Conservation (phyloP, 2,797 vertebrate species). For the Lophius americanus region DNA sequence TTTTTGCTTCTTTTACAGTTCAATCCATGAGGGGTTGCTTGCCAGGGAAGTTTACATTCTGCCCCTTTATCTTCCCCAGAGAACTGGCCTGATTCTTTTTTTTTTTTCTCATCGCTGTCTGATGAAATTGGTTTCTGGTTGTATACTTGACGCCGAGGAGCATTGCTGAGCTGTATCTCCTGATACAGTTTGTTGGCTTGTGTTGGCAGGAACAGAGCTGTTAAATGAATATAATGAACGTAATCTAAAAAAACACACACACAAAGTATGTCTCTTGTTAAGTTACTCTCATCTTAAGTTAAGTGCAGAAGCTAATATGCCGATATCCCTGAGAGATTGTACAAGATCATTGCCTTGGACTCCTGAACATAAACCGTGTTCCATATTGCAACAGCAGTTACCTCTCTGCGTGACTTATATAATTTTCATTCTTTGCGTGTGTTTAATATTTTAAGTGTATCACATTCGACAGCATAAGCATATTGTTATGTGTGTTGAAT, state of each 20-base stretch:
- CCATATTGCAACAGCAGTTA: conserved; percentile 13
- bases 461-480: not conserved
- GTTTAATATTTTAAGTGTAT: not conserved
- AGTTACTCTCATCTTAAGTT: conserved; percentile 72
- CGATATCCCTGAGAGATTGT: conserved; percentile 51
- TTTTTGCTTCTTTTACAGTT: conserved; percentile 71
- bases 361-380: conserved; percentile 40
- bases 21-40: conserved; percentile 72
- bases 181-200: conserved; percentile 71
- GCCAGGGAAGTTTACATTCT: conserved; percentile 80
- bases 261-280: conserved; percentile 48
- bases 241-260: conserved; percentile 17
- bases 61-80: conserved; percentile 75
- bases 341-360: conserved; percentile 58
- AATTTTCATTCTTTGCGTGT: not conserved
- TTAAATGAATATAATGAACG: conserved; percentile 48
- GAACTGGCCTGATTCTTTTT: conserved; percentile 78
- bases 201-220: conserved; percentile 51
- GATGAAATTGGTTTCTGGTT: conserved; percentile 78
- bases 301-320: conserved; percentile 16
- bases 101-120: conserved; percentile 69
- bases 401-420: conserved; percentile 3
- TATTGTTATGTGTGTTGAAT: not conserved
- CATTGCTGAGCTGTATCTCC: conserved; percentile 66
- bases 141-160: conserved; percentile 58